Evolutionary conservation across 1,140 invertebrate species (phyloP).

Genomic region (Temnothorax curvispinosus): DNA sequence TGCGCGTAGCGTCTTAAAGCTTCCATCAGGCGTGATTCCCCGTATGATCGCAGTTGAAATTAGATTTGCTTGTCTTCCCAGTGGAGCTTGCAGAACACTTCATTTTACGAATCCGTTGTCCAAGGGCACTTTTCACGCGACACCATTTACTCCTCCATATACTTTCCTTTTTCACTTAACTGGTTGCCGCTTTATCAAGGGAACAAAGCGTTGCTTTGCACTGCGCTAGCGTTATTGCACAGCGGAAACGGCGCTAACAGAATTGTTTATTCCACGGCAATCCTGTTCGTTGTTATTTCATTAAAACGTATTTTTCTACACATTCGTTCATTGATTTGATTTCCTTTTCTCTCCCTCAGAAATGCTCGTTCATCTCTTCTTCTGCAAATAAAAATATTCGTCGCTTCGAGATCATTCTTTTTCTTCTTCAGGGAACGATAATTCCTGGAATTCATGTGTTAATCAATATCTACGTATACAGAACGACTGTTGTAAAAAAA

Average conservation of each 20-base stretch:
- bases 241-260: neutral
- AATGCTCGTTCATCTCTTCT: neutral
- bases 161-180: constrained; percentile 15
- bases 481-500: neutral
- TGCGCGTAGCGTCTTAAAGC: neutral
- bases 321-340: neutral
- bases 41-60: constrained; percentile 11
- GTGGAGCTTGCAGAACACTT: neutral
- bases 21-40: constrained; percentile 43
- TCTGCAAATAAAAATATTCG: constrained; percentile 22
- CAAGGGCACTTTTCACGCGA: neutral
- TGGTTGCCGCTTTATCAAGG: constrained; percentile 4
- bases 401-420: neutral
- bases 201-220: neutral
- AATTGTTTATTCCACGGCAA: constrained; percentile 37
- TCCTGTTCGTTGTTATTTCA: constrained; percentile 4
- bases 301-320: constrained; percentile 11
- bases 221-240: no score
- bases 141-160: neutral
- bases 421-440: neutral
- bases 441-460: neutral
- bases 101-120: neutral
- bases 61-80: neutral
- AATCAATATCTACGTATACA: neutral
- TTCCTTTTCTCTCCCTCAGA: neutral